phyloP scores from a whole-genome alignment of 2,113 vertebrate species.

The Sebastes schlegelii region DNA sequence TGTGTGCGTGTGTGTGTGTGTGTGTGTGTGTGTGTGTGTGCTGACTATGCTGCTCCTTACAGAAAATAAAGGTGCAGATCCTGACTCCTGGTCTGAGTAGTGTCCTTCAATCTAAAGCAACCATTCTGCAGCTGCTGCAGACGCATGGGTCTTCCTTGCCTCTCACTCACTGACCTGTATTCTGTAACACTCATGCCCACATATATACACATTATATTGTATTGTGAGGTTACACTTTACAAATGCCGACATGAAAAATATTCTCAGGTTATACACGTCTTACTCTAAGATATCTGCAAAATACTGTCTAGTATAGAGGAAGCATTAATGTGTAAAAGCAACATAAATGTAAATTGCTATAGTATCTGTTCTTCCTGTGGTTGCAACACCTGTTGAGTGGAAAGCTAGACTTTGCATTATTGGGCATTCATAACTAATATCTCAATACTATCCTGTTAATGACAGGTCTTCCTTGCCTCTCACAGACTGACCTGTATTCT shows the following conservation, averaged over 20 bases:
- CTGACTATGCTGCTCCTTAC: no score
- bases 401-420: not conserved
- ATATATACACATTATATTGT: not conserved
- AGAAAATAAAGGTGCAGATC: no score
- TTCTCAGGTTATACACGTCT: not conserved
- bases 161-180: not conserved
- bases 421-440: not conserved
- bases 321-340: not conserved
- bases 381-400: not conserved
- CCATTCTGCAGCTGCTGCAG: no score
- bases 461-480: not conserved
- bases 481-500: not conserved
- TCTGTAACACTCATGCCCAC: not conserved
- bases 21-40: no score
- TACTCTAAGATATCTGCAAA: not conserved
- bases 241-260: not conserved
- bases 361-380: not conserved
- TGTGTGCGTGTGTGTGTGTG: no score
- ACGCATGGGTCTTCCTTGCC: not conserved
- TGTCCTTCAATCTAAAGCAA: no score
- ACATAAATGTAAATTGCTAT: not conserved
- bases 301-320: not conserved
- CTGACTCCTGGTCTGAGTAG: no score
- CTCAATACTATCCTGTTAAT: not conserved
- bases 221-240: not conserved